These are phyloP conservation scores for Sprattus sprattus DNA, from an alignment of 2,113 vertebrate species.

Conservation along the genomic window DNA sequence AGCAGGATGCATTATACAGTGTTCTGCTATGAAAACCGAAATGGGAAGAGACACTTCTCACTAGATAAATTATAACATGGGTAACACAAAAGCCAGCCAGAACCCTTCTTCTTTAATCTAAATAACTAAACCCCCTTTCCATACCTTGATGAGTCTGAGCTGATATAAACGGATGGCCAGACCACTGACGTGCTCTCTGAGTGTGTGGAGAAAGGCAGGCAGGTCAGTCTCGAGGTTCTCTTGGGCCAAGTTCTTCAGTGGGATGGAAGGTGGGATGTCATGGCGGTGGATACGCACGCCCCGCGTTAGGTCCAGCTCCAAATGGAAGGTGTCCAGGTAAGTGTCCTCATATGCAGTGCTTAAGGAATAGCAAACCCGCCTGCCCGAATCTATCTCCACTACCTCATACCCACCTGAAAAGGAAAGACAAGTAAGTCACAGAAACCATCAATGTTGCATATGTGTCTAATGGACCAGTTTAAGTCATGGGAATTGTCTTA, in stretches of 20 bases:
- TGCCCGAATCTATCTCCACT: slow-evolving; percentile 54
- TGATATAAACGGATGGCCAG: slow-evolving; percentile 68
- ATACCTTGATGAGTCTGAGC: slow-evolving; percentile 68
- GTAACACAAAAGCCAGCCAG: not conserved
- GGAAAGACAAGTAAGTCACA: not conserved
- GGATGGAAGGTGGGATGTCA: slow-evolving; percentile 71
- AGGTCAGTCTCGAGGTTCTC: slow-evolving; percentile 58
- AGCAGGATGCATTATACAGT: too few species aligned
- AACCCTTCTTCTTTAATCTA: not conserved
- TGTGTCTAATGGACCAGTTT: not conserved
- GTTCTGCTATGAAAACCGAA: too few species aligned
- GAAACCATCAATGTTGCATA: not conserved
- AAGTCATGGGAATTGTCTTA: too few species aligned
- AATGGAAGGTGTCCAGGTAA: slow-evolving; percentile 67
- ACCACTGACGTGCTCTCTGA: slow-evolving; percentile 68
- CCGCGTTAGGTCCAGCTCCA: slow-evolving; percentile 65
- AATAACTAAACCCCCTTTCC: not conserved
- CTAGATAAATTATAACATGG: too few species aligned
- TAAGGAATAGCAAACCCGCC: slow-evolving; percentile 64
- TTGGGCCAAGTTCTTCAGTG: slow-evolving; percentile 56
- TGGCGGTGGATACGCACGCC: slow-evolving; percentile 64
- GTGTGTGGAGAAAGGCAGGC: slow-evolving; percentile 57
- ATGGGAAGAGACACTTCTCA: too few species aligned
- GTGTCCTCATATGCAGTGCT: slow-evolving; percentile 62
- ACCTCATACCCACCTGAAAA: slow-evolving; percentile 68